Base-by-base conservation (phyloP, 1,140 invertebrate genomes). In the Ceratosolen solmsi region DNA sequence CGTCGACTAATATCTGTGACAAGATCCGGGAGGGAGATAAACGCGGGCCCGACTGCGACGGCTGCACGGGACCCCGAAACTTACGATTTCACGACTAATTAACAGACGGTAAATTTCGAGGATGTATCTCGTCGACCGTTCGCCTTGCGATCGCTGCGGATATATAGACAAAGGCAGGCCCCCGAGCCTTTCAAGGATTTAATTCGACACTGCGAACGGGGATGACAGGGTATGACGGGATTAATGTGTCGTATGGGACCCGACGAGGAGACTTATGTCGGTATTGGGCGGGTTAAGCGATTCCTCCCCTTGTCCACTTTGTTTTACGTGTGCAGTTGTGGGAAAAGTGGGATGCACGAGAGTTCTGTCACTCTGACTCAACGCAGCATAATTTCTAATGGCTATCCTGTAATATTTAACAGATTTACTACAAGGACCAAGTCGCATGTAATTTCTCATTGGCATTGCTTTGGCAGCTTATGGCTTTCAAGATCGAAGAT, bases 41-140 rank as follows among this genome's bases (percentile, higher is more conserved):
- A 25, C 70, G 70, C 1, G 11, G 70, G 70, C 74, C n/a, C 54
- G 68, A 54, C 49, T 51, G 46, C 25, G 27, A 33, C 9, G 74
- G 33, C 33, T 46, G 74, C 56, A 46, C 36, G 76, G 33, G 58
- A 36, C 36, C 49, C 54, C 20, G 51, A 41, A 73, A 82, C 80
- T 82, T 82, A 76, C 70, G 73, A 82, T 82, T 82, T 82, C 73
- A 82, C 80, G 63, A 58, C 63, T 71, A 77, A 82, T 82, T 82
- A 82, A 77, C 73, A 15, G 60, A 71, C 65, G 33, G 75, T 77
- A 65, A 77, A 77, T 77, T 77, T 77, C 27, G 46, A 73, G 20
- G 74, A 25, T 33, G 33, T 36, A 54, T 36, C 51, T 30, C 7
- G 5, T 22, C 25, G 27, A 30, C 3, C 60, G 17, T 3, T 22